Evolutionary conservation across 2,797 vertebrate species (phyloP).

Genomic region (Telmatherina bonti): DNA sequence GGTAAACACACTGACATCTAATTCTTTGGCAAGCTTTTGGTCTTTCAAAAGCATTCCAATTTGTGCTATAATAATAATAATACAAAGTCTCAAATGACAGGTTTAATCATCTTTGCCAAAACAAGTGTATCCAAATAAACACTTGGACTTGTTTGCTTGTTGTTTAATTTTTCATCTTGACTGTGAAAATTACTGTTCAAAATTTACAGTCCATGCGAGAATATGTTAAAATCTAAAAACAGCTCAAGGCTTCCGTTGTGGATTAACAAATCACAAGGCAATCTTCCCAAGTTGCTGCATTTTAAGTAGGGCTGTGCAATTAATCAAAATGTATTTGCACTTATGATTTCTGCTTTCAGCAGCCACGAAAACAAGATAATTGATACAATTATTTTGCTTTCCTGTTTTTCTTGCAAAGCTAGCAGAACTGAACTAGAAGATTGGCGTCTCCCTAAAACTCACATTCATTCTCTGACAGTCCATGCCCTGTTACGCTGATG

Average conservation of each 20-base stretch:
- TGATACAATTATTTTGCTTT: background rate
- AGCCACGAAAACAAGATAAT: background rate
- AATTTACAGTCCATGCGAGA: background rate
- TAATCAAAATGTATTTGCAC: background rate
- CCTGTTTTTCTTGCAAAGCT: background rate
- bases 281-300: conserved; percentile 2
- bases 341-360: background rate
- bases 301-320: background rate
- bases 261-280: background rate
- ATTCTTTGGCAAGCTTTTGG: background rate
- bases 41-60: background rate
- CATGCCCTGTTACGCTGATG: background rate
- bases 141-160: background rate
- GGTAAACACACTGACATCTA: conserved; percentile 21
- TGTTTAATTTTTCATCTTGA: background rate
- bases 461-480: background rate
- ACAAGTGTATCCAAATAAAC: background rate
- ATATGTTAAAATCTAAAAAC: conserved; percentile 9
- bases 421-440: background rate
- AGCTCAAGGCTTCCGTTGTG: background rate
- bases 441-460: background rate
- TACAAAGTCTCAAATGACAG: background rate
- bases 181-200: background rate
- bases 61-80: background rate
- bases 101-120: background rate